Base-by-base conservation (phyloP, 2,888 invertebrate genomes). In the Lithophane semibrunnea region DNA sequence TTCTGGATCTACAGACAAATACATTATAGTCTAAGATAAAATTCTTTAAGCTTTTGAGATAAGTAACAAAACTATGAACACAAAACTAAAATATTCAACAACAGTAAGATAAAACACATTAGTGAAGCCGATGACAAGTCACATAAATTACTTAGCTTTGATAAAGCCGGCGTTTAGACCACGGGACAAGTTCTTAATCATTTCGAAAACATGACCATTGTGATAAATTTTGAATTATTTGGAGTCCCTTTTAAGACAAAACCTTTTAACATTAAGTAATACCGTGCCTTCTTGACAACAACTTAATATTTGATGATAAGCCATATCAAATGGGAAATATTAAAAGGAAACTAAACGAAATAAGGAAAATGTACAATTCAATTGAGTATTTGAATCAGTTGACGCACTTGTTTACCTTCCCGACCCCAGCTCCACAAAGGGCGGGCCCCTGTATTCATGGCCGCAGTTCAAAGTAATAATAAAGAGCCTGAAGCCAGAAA, bases 401-500 rank as follows among this genome's bases (percentile, higher is more conserved):
- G 91, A 90, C 90, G 90, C 93, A 94, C 93, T 96, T 96, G 95
- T 96, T 95, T 95, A 93, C 95, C 91, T 94, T 93, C 91, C 82
- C 92, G 87, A 94, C 95, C 96, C 96, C 93, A 92, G 90, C 90
- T 88, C 86, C 84, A 86, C 86, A 88, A 89, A 91, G 86, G 83
- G 86, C 72, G 86, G 79, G 89, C 94, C 95, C 95, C 92, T 91
- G 90, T 91, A 91, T 92, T 92, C 91, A 91, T 90, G 90, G 89
- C 90, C 91, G 90, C 93, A 94, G 94, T 92, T 92, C 94, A 94
- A 94, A 96, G 95, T 96, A 96, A 96, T 96, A 96, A 96, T 95
- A 96, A 95, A 96, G 94, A 93, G 96, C 96, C 96, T 94, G 96
- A 95, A 96, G 96, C 96, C 96, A 96, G 94, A 96, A 96, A 96